Base-by-base conservation (phyloP, 2,113 vertebrate genomes). In the Machaerirhynchus nigripectus region DNA sequence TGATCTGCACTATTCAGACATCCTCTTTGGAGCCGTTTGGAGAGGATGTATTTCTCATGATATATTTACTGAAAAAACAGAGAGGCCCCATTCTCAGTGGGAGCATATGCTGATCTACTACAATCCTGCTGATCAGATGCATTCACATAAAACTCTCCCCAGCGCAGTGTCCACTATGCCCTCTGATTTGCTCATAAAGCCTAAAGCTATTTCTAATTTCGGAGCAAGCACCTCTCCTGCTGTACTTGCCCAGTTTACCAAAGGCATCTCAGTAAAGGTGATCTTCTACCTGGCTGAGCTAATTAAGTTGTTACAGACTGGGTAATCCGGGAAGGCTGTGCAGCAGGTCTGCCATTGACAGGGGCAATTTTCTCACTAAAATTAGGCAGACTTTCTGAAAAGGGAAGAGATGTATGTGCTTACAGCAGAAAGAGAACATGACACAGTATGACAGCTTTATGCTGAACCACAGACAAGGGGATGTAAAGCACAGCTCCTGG, bases 31-130 rank as follows among this genome's bases (percentile, higher is more conserved):
- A 68, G n/a, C 16, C 64, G 42, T 82, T 85, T 76, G 53, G 37
- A 80, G 52, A 57, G 30, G 30, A 56, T 1, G 2, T 26, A 47
- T 91, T 87, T 59, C 60, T 91, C n/a, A 59, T 84, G 55, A 87
- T 81, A 87, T 96, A 93, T 94, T 96, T 89, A 71, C 35, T 56
- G 35, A 71, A 63, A 67, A 67, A 28, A 50, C 31, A 53, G 12
- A 57, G 56, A 52, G 52, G 64, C 42, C 40, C 30, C 1, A 0
- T 28, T 89, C 64, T 60, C 49, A 61, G 40, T 27, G 39, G 67
- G 63, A 92, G 19, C 24, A 23, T 39, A 42, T 21, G 39, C 35
- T 85, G 65, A 69, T 87, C 56, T 55, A 42, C 56, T 35, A 63
- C 15, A 18, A 28, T 73, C 80, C 82, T 52, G 61, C 84, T 84